These are phyloP conservation scores for Mimachlamys varia DNA, from an alignment of 2,888 invertebrate genomes.

Conservation along the genomic window DNA sequence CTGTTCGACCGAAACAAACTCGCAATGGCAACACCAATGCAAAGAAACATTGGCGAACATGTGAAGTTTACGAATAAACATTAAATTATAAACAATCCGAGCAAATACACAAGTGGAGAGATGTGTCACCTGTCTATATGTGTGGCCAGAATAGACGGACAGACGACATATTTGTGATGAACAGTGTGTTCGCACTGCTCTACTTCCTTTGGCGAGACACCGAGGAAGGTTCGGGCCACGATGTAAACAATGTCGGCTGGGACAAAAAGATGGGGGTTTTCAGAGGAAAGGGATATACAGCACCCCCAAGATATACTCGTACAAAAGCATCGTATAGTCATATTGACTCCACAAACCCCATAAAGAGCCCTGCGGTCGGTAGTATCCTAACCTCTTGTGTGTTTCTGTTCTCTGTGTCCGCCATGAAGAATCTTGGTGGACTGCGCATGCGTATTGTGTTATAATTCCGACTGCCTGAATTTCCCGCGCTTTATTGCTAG, in stretches of 20 bases:
- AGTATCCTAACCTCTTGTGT: conserved; percentile 25
- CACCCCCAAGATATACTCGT: conserved; percentile 20
- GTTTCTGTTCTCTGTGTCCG: conserved; percentile 42
- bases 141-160: neutral
- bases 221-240: conserved; percentile 34
- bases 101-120: neutral
- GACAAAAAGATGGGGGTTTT: neutral
- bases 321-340: conserved; percentile 32
- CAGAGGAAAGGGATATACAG: conserved; percentile 3
- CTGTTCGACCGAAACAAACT: neutral
- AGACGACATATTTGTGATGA: neutral
- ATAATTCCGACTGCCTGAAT: conserved; percentile 41
- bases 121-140: neutral
- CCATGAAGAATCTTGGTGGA: conserved; percentile 51
- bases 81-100: neutral
- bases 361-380: neutral
- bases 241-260: conserved; percentile 26
- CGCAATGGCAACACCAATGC: conserved; percentile 23
- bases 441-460: conserved; percentile 52
- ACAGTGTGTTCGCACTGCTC: conserved; percentile 23
- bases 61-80: neutral
- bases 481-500: conserved; percentile 47
- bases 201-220: conserved; percentile 36
- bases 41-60: conserved; percentile 13
- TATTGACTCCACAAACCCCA: neutral